Evolutionary conservation across 2,797 vertebrate species (phyloP).

Genomic region (Protosalanx chinensis): DNA sequence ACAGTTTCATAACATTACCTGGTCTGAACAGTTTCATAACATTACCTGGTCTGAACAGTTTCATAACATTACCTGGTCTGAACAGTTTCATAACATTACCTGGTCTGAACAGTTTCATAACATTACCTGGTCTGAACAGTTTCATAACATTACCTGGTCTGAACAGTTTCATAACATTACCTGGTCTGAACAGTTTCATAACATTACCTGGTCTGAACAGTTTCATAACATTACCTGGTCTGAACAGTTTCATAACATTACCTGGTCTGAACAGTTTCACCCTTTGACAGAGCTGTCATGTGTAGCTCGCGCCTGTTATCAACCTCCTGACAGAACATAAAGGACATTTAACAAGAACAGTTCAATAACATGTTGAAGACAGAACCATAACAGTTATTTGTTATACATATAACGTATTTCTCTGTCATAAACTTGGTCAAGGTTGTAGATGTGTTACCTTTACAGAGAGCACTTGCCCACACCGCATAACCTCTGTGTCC

Average conservation of each 20-base stretch:
- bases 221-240: no score
- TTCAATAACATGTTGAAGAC: not conserved
- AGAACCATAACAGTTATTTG: not conserved
- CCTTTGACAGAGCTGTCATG: constrained; percentile 30
- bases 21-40: no score
- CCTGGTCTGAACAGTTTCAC: constrained; percentile 37
- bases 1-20: no score
- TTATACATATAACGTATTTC: not conserved
- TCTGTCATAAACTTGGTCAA: not conserved
- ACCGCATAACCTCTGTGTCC: not conserved
- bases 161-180: no score
- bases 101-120: no score
- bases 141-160: no score
- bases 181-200: no score
- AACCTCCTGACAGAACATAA: constrained; percentile 37
- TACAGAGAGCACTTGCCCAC: not conserved
- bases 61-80: no score
- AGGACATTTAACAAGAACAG: not conserved
- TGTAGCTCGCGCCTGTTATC: constrained; percentile 50
- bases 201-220: no score
- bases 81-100: no score
- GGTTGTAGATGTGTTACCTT: not conserved
- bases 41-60: no score
- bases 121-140: no score
- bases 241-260: constrained; percentile 24